phyloP scores from a whole-genome alignment of 2,113 vertebrate species.

The Arvicanthis niloticus region DNA sequence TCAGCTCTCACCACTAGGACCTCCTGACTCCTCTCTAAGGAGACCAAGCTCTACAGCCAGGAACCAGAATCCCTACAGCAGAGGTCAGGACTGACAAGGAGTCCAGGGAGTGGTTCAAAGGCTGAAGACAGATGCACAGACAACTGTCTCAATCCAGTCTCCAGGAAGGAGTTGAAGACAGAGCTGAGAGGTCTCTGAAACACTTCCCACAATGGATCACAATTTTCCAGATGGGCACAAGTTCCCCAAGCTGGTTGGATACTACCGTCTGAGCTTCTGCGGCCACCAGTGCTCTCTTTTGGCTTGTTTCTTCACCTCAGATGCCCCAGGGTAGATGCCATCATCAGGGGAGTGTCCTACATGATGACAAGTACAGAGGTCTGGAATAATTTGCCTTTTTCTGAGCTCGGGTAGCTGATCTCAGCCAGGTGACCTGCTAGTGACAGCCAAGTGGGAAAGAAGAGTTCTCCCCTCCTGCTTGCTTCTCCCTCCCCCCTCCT shows the following conservation, averaged over 20 bases:
- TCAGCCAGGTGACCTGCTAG: neutral
- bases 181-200: neutral
- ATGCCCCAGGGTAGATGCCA: neutral
- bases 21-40: neutral
- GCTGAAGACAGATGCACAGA: neutral
- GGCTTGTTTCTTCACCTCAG: neutral
- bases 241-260: no score
- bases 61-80: neutral
- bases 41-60: neutral
- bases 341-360: neutral
- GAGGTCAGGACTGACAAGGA: neutral
- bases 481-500: neutral
- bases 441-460: neutral
- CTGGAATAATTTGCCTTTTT: neutral
- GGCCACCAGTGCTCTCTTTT: neutral
- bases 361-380: neutral
- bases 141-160: neutral
- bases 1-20: fast-evolving
- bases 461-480: neutral
- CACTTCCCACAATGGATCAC: neutral
- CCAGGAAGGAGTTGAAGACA: neutral
- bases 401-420: neutral
- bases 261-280: neutral
- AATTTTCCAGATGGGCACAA: neutral
- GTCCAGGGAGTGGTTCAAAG: neutral